Percentiles rank a stretch among this genome's conserved stretches.
phyloP scores from a whole-genome alignment of 2,113 vertebrate species.

The Austrofundulus limnaeus region DNA sequence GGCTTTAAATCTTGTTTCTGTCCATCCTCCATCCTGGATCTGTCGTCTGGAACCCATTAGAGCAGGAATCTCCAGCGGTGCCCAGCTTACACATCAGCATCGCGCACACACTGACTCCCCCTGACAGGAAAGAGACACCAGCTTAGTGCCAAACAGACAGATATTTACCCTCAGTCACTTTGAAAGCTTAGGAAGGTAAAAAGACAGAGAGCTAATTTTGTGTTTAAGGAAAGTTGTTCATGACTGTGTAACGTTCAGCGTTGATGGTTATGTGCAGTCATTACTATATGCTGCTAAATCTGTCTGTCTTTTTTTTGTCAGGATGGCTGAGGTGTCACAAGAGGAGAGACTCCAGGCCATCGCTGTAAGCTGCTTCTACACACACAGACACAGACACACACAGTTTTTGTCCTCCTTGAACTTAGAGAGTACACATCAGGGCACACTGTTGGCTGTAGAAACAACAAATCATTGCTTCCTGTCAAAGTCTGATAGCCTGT shows the following conservation, averaged over 20 bases:
- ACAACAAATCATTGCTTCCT: constrained; percentile 44
- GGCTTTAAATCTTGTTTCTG: constrained; percentile 36
- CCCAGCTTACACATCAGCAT: constrained; percentile 53
- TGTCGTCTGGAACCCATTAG: constrained; percentile 79
- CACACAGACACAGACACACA: neutral
- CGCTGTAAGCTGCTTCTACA: constrained; percentile 70
- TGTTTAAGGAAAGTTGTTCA: constrained; percentile 17
- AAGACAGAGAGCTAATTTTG: neutral
- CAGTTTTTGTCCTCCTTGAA: constrained; percentile 3
- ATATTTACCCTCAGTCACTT: constrained; percentile 45
- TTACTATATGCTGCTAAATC: constrained; percentile 1
- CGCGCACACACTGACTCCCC: constrained; percentile 43
- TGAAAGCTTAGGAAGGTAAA: constrained; percentile 42
- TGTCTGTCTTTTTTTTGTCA: constrained; percentile 30
- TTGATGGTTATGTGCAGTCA: constrained; percentile 1
- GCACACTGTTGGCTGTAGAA: constrained; percentile 21
- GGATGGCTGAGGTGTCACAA: constrained; percentile 83
- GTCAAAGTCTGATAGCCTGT: constrained; percentile 38
- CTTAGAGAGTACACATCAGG: constrained; percentile 25
- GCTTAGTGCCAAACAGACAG: constrained; percentile 40
- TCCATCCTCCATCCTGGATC: constrained; percentile 56
- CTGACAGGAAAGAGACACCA: constrained; percentile 49
- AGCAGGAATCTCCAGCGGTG: constrained; percentile 72
- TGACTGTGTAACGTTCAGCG: constrained; percentile 14
- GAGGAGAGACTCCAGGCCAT: constrained; percentile 81